Evolutionary conservation across 2,797 vertebrate genomes (phyloP).

Genomic region (Eospalax fontanierii): DNA sequence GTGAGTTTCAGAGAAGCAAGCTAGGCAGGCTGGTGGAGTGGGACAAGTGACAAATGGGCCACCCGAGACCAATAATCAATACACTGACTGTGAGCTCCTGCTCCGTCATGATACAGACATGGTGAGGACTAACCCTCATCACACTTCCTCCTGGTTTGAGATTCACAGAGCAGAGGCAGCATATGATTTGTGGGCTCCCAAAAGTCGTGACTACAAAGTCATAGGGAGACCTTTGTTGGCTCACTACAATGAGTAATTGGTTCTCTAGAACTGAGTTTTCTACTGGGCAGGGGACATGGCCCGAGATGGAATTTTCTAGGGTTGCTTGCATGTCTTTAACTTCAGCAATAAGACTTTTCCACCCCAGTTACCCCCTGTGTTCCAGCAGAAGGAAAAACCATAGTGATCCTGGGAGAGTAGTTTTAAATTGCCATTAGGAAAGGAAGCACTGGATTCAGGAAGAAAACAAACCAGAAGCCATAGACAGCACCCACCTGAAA

Average conservation of each 20-base stretch:
- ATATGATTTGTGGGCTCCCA: neutral
- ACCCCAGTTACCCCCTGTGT: neutral
- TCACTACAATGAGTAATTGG: neutral
- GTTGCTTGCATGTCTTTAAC: conserved; percentile 12
- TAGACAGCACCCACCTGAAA: neutral
- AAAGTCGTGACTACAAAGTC: neutral
- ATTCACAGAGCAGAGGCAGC: neutral
- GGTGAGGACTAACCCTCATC: neutral
- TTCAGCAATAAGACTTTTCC: conserved; percentile 38
- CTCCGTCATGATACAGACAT: neutral
- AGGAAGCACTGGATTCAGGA: conserved; percentile 15
- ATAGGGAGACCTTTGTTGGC: neutral
- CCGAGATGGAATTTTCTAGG: neutral
- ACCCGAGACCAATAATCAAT: neutral
- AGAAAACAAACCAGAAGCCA: conserved; percentile 4
- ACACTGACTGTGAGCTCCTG: neutral
- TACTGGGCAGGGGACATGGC: neutral
- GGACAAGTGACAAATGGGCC: neutral
- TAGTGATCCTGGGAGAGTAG: neutral
- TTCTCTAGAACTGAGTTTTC: conserved; percentile 33
- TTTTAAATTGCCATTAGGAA: conserved; percentile 67
- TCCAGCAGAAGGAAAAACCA: neutral
- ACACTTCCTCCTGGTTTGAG: conserved; percentile 21
- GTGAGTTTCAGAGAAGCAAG: neutral
- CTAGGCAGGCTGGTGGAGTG: neutral